phyloP scores from a whole-genome alignment of 2,888 invertebrate species.

The Lithophane semibrunnea region DNA sequence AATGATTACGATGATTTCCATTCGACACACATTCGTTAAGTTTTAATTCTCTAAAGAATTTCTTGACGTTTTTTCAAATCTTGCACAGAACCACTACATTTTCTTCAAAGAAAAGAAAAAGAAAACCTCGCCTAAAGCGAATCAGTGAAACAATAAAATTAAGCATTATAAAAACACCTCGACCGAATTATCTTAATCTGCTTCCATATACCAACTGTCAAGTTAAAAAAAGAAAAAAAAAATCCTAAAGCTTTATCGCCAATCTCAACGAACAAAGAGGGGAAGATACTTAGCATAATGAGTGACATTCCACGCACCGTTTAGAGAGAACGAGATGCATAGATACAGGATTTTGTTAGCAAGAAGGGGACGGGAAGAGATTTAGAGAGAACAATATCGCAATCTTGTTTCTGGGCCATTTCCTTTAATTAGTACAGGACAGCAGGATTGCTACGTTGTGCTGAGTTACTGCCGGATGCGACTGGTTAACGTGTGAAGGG shows the following conservation, averaged over 20 bases:
- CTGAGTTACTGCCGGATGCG: slow-evolving; percentile 82
- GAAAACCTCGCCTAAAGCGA: slow-evolving; percentile 48
- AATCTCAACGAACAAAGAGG: slow-evolving; percentile 86
- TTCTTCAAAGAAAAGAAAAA: slow-evolving; percentile 39
- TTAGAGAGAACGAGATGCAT: slow-evolving; percentile 80
- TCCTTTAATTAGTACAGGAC: slow-evolving; percentile 90
- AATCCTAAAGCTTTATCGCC: slow-evolving; percentile 77
- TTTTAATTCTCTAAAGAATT: neutral
- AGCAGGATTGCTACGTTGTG: slow-evolving; percentile 83
- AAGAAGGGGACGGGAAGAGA: slow-evolving; percentile 72
- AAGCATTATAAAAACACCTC: slow-evolving; percentile 79
- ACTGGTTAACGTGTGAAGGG: slow-evolving; percentile 69
- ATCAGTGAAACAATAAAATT: slow-evolving; percentile 83
- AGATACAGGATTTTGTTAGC: slow-evolving; percentile 41
- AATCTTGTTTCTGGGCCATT: slow-evolving; percentile 91
- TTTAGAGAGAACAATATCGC: slow-evolving; percentile 89
- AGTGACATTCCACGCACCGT: slow-evolving; percentile 88
- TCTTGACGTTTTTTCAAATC: neutral
- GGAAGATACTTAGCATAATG: slow-evolving; percentile 90
- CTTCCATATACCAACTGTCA: slow-evolving; percentile 90
- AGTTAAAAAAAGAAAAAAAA: slow-evolving; percentile 76
- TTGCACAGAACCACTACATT: slow-evolving; percentile 24
- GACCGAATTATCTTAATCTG: slow-evolving; percentile 87
- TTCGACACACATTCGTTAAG: neutral
- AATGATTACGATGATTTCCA: neutral